Conservation (phyloP, 2,888 invertebrate species). For the Ectemnius cavifrons region DNA sequence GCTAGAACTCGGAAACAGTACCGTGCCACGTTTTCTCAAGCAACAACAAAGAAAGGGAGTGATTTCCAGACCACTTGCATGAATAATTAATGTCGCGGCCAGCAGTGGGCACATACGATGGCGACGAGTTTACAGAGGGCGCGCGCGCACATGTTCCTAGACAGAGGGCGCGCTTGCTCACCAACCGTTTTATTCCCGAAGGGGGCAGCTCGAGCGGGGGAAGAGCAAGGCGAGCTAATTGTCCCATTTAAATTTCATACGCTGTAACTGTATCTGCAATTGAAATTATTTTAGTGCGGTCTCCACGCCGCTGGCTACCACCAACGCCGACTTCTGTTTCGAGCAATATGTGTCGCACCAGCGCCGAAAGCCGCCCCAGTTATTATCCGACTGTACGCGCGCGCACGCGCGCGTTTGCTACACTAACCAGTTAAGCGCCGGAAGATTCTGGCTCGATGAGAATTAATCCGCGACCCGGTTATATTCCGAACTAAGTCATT, state of each 20-base stretch:
- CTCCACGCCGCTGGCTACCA: not conserved
- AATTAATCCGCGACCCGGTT: no score
- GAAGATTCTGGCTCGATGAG: no score
- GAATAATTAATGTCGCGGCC: conserved; percentile 34
- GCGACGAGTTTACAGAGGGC: conserved; percentile 19
- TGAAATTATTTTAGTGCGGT: conserved; percentile 37
- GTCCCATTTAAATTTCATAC: conserved; percentile 44
- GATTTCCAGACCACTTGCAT: conserved; percentile 19
- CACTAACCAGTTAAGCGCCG: not conserved
- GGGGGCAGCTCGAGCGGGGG: not conserved
- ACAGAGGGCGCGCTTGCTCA: conserved; percentile 6
- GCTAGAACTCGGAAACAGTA: no score
- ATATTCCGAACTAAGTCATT: no score
- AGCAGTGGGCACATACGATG: not conserved
- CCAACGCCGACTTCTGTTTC: not conserved
- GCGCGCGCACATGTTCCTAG: conserved; percentile 11
- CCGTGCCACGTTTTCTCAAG: no score
- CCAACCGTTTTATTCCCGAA: conserved; percentile 18
- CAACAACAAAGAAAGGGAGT: no score
- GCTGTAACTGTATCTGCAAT: conserved; percentile 40
- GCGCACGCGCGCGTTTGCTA: not conserved
- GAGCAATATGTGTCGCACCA: not conserved
- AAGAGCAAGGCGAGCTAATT: conserved; percentile 35
- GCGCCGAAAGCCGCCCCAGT: not conserved
- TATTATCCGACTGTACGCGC: not conserved